phyloP scores from a whole-genome alignment of 2,113 vertebrate genomes.

The Ammodytes dubius region DNA sequence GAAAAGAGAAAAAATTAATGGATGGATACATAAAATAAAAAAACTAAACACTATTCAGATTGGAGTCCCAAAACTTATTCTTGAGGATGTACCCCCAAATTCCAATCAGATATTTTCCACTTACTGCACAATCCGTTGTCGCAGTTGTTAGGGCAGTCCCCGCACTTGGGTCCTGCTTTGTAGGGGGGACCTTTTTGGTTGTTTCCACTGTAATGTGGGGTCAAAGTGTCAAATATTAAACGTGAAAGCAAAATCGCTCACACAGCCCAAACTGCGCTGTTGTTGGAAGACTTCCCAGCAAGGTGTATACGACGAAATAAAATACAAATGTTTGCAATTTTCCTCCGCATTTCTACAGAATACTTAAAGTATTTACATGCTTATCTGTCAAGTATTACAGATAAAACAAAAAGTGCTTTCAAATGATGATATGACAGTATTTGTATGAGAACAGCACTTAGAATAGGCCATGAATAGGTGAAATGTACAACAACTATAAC shows the following conservation, averaged over 20 bases:
- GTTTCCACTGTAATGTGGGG: constrained; percentile 73
- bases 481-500: neutral
- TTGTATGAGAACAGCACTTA: neutral
- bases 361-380: neutral
- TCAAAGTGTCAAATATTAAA: constrained; percentile 51
- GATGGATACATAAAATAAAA: neutral
- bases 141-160: constrained; percentile 64
- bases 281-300: neutral
- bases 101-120: constrained; percentile 26
- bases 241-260: neutral
- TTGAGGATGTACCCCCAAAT: neutral
- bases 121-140: constrained; percentile 77
- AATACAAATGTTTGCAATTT: neutral
- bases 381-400: neutral
- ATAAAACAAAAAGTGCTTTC: neutral
- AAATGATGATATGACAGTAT: neutral
- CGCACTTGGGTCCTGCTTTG: constrained; percentile 61
- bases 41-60: neutral
- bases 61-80: neutral
- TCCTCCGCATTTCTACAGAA: neutral
- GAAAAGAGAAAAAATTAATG: neutral
- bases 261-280: constrained; percentile 10
- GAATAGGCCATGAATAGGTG: neutral
- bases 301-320: neutral
- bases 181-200: constrained; percentile 54